phyloP scores from a whole-genome alignment of 2,797 vertebrate species.

The Bradypus variegatus region DNA sequence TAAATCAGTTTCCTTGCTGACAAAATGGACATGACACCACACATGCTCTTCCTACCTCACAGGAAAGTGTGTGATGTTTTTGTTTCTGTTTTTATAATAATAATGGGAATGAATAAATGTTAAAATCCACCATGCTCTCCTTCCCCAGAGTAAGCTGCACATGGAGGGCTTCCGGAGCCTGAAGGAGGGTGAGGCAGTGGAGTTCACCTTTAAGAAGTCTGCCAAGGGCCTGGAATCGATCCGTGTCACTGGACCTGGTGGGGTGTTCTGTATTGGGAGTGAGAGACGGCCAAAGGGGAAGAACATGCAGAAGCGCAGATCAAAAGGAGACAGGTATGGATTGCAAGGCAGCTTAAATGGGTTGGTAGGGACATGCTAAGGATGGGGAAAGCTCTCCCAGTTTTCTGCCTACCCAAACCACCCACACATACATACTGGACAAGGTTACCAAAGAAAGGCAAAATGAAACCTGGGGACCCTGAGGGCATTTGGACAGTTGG shows the following conservation, averaged over 20 bases:
- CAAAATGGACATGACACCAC: background rate
- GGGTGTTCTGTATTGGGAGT: constrained; percentile 89
- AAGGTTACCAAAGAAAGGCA: background rate
- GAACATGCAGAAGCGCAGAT: constrained; percentile 88
- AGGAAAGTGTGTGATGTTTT: background rate
- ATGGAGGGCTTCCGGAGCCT: constrained; percentile 99
- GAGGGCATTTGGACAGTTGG: background rate
- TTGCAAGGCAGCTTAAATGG: rapidly evolving
- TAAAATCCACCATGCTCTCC: background rate
- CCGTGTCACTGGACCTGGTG: constrained; percentile 89
- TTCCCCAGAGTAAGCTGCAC: constrained; percentile 90
- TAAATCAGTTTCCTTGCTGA: background rate
- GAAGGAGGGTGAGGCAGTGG: constrained; percentile 92
- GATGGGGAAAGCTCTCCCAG: background rate
- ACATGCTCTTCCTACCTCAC: background rate
- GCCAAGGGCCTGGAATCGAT: constrained; percentile 94
- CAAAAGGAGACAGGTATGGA: constrained; percentile 91
- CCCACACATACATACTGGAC: background rate
- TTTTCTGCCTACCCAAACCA: background rate
- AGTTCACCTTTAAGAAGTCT: constrained; percentile 97
- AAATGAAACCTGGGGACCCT: background rate
- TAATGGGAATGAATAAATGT: background rate
- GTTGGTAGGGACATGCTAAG: background rate
- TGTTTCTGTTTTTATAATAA: background rate
- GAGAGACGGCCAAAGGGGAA: constrained; percentile 94